These are phyloP conservation scores for Pyrocoelia pectoralis DNA, from an alignment of 2,888 invertebrate genomes.

Conservation along the genomic window DNA sequence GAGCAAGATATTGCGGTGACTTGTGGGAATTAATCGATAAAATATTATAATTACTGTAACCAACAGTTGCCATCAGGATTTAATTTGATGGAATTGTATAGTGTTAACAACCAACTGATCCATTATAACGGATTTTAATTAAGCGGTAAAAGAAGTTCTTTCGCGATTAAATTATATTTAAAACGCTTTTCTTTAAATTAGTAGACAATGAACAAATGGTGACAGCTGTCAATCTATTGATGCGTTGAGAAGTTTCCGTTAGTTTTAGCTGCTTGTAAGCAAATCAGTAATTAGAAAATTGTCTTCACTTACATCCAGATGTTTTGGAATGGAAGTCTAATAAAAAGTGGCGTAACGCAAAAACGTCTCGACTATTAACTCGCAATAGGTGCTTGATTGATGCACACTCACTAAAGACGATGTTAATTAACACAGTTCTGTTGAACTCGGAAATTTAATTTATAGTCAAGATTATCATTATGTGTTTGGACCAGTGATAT, in stretches of 20 bases:
- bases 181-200: constrained; percentile 16
- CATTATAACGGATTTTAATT: constrained; percentile 20
- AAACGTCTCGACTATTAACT: constrained; percentile 11
- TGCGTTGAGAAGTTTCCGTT: constrained; percentile 31
- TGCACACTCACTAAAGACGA: constrained; percentile 17
- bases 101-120: constrained; percentile 5
- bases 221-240: constrained; percentile 43
- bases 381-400: constrained; percentile 16
- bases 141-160: constrained; percentile 23
- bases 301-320: constrained; percentile 22
- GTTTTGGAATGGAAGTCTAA: constrained; percentile 22
- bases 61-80: constrained; percentile 48
- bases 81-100: constrained; percentile 5
- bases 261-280: constrained; percentile 26
- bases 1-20: constrained; percentile 60
- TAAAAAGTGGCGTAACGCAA: constrained; percentile 11
- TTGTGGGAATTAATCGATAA: constrained; percentile 60
- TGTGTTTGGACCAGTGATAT: constrained; percentile 33
- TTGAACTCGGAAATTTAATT: constrained; percentile 28
- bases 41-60: constrained; percentile 59
- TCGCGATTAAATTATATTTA: constrained; percentile 23
- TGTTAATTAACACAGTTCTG: constrained; percentile 30
- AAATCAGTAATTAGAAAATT: constrained; percentile 24
- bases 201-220: constrained; percentile 24
- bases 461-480: constrained; percentile 29